Conservation (phyloP, 2,113 vertebrate genomes). For the Pristiophorus japonicus region DNA sequence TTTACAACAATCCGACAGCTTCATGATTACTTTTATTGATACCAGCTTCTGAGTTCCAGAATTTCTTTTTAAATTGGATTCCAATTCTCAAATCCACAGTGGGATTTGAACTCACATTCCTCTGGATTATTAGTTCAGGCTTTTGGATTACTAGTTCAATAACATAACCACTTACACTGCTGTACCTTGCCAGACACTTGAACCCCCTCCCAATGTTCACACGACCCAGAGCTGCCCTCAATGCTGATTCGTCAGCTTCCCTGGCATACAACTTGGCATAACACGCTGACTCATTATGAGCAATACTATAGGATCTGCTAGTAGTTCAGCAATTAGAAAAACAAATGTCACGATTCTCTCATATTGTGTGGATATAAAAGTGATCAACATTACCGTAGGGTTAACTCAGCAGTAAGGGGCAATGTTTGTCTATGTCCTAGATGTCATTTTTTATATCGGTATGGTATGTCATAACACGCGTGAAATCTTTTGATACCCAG, state of each 20-base stretch:
- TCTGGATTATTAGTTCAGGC: background rate
- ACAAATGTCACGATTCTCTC: background rate
- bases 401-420: background rate
- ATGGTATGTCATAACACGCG: background rate
- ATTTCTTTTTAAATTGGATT: background rate
- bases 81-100: background rate
- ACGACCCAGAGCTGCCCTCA: background rate
- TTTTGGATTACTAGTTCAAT: background rate
- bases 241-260: background rate
- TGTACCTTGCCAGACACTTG: background rate
- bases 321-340: background rate
- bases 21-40: background rate
- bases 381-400: background rate
- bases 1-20: too few relatives aligned
- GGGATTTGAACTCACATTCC: background rate
- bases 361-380: background rate
- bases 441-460: background rate
- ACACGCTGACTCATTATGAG: background rate
- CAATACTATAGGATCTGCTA: background rate
- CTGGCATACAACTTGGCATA: background rate
- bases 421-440: background rate
- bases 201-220: background rate
- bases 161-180: background rate
- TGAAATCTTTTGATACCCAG: background rate
- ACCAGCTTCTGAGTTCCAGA: background rate